Evolutionary conservation across 1,140 invertebrate genomes (phyloP), one percentile per base, ranked within the genome.

Genomic region (Gryllus bimaculatus): DNA sequence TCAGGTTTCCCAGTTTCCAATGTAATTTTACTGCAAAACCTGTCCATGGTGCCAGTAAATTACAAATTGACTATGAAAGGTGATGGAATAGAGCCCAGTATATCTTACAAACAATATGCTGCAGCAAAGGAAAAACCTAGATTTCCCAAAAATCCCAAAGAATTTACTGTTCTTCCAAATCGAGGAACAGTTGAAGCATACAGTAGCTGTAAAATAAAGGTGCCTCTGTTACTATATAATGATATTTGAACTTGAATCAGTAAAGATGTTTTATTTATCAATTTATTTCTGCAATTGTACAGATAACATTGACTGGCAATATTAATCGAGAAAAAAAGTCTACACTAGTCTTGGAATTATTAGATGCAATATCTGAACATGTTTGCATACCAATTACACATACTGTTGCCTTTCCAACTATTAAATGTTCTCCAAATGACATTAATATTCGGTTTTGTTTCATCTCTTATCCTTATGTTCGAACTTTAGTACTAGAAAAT

Each of bases 291-390:
- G 26, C 26, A 39, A 39, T 39, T 39, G 26, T 78, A 4, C 77
- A 85, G 85, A 49, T 86, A 8, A 47, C 48, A 48, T 85, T 84
- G 48, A 84, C 81, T 0, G 83, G 85, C 0, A 86, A 85, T 54
- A 79, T 83, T 48, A 79, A 20, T 10, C 82, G 83, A 73, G 74
- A 47, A 0, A 82, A 76, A 66, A 73, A 79, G 13, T 80, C 82
- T 12, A 75, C n/a, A 10, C 48, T 86, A 8, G 79, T 80, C 77
- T 78, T 86, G 8, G 80, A 82, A 8, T 81, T 85, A 77, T 83
- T 83, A 81, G 82, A 83, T 75, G 82, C 83, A 0, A 83, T 83
- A 76, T 81, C 81, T 6, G 80, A 84, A 54, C 81, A 84, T 47
- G 20, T 84, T 10, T 76, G 49, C 13, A 47, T 85, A 47, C 83